These are phyloP conservation scores for Anthopleura sola DNA, from an alignment of 64 coral and sea anemone genomes.

Conservation along the genomic window DNA sequence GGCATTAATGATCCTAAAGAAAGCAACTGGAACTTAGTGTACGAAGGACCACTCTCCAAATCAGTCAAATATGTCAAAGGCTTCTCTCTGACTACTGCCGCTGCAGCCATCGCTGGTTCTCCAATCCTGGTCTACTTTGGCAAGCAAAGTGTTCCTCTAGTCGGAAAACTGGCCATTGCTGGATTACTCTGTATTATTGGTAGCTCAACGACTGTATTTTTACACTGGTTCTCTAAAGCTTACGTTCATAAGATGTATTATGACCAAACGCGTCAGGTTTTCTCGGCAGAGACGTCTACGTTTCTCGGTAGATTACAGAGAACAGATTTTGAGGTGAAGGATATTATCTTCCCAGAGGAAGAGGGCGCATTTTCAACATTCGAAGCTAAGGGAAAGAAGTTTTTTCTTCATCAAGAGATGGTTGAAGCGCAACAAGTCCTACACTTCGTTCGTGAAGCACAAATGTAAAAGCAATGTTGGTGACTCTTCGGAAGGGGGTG, in stretches of 20 bases:
- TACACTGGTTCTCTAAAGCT: slow-evolving; percentile 74
- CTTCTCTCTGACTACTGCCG: slow-evolving; percentile 85
- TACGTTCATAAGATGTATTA: slow-evolving; percentile 91
- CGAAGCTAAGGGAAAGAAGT: slow-evolving; percentile 72
- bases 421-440: slow-evolving; percentile 91
- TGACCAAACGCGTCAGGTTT: slow-evolving; percentile 53
- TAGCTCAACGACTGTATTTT: slow-evolving; percentile 68
- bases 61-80: slow-evolving; percentile 87
- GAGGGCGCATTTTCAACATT: slow-evolving; percentile 89
- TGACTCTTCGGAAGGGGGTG: too few species aligned
- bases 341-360: slow-evolving; percentile 56
- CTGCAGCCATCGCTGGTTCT: slow-evolving; percentile 53
- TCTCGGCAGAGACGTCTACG: slow-evolving; percentile 78
- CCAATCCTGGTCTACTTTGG: slow-evolving; percentile 87
- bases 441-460: slow-evolving; percentile 68
- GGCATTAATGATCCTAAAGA: not conserved
- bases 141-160: slow-evolving; percentile 75
- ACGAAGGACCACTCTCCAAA: slow-evolving; percentile 87
- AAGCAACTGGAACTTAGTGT: slow-evolving; percentile 72
- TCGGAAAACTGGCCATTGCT: slow-evolving; percentile 72
- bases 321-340: slow-evolving; percentile 72
- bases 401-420: slow-evolving; percentile 93
- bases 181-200: slow-evolving; percentile 71
- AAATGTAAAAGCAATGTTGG: not conserved
- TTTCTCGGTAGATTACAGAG: slow-evolving; percentile 63